Base-by-base conservation (phyloP, 2,888 invertebrate species). In the Idaea aversata region DNA sequence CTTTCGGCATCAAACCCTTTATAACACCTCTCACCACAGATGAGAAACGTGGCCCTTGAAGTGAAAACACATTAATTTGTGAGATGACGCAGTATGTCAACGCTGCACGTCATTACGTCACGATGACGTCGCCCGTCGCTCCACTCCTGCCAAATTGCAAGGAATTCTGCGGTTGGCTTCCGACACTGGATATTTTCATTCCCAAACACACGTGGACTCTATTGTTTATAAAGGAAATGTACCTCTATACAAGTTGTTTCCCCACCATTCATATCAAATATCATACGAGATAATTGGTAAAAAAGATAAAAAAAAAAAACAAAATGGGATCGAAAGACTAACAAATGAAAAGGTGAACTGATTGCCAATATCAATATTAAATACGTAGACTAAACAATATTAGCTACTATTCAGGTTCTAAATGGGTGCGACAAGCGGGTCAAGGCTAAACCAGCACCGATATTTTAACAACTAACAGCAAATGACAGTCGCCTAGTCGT, bases 91-190 rank as follows among this genome's bases (percentile, higher is more conserved):
- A 68, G 65, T 47, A 47, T 58, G 57, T 62, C 47, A 34, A 62
- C 63, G 67, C 64, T 66, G 62, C 35, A 16, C 16, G 25, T 7
- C 61, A 66, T 68, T 61, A 64, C 66, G 64, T 66, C 64, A 66
- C 36, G 13, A 16, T 57, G 63, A 63, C 64, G 68, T 47, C 34
- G 62, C 59, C 47, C 47, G 13, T 47, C 47, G 47, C 7, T 47
- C 47, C 47, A 47, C 47, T 7, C 60, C 38, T 68, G 67, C 65
- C 67, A 68, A 68, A 59, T 65, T 6, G 62, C 35, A 47, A 47
- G 10, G 47, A 7, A 47, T 47, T 36, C 47, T 47, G 47, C 47
- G 47, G 6, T 47, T 47, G 47, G 47, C 47, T 47, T 47, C 47
- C 47, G 13, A 47, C 47, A 7, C 47, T 47, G 47, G 47, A 47